These are phyloP conservation scores for Ianthella basta DNA, from an alignment of 37 sponge, comb jelly and placozoan species.

Conservation along the genomic window DNA sequence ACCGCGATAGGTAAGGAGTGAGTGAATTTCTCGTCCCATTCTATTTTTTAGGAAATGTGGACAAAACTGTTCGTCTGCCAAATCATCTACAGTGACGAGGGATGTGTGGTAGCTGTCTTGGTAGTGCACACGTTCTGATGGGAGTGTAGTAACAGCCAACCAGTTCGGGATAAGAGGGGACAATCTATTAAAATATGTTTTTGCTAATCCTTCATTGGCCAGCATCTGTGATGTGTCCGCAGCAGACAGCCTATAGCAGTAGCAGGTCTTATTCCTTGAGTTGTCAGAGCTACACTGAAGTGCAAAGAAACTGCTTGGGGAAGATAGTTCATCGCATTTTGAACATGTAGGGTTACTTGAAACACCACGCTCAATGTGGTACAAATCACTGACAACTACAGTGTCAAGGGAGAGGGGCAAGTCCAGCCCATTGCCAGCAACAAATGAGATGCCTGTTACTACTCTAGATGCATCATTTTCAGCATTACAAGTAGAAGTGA, in stretches of 20 bases:
- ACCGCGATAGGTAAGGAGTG: not conserved
- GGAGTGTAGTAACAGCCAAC: not conserved
- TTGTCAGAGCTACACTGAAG: conserved; percentile 3
- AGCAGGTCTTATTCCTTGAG: not conserved
- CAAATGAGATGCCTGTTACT: conserved; percentile 4
- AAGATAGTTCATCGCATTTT: not conserved
- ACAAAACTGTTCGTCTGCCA: not conserved
- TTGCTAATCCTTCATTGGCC: not conserved
- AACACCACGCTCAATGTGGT: not conserved
- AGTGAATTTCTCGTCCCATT: not conserved
- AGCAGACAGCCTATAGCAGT: not conserved
- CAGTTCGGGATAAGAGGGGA: not conserved
- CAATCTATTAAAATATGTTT: not conserved
- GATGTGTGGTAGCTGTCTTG: conserved; percentile 14
- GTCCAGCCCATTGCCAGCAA: not conserved
- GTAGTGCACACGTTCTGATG: not conserved
- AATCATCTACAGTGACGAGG: not conserved
- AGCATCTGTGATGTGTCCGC: not conserved
- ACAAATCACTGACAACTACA: not conserved
- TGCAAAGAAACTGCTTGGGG: not conserved
- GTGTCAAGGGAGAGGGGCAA: not conserved
- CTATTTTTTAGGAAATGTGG: not conserved
- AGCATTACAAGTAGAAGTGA: not conserved
- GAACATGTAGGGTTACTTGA: not conserved
- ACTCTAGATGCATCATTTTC: not conserved